phyloP scores from a whole-genome alignment of 35 echinoderm and acorn worm genomes.

The Stichopus chloronotus region DNA sequence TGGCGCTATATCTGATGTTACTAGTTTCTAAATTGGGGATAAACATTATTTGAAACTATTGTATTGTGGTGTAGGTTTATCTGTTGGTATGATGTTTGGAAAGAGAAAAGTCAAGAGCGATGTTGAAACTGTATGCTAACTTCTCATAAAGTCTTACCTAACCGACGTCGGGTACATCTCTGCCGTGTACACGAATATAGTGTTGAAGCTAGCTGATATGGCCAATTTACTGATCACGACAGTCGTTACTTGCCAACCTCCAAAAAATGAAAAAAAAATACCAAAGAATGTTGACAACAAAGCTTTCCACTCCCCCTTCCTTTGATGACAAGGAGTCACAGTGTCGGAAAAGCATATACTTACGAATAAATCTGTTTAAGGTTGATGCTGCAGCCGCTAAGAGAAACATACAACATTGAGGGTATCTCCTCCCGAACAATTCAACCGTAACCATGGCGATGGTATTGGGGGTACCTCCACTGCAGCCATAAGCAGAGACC shows the following conservation, averaged over 20 bases:
- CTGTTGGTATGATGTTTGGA: no score
- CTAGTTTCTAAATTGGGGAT: no score
- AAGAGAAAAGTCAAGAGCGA: no score
- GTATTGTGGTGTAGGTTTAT: no score
- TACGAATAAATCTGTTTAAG: background rate
- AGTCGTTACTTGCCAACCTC: background rate
- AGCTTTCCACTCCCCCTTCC: no score
- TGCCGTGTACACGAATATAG: constrained; percentile 19
- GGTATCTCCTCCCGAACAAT: background rate
- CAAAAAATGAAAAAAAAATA: background rate
- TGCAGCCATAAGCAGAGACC: constrained; percentile 3
- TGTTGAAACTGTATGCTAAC: background rate
- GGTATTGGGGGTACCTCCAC: background rate
- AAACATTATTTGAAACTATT: no score
- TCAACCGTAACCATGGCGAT: background rate
- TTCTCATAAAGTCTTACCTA: background rate
- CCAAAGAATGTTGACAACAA: no score
- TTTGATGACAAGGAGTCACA: no score
- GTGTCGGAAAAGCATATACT: background rate
- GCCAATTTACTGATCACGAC: constrained; percentile 9
- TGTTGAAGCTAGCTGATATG: constrained; percentile 7
- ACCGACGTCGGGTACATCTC: background rate
- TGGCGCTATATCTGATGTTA: no score
- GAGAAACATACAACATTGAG: constrained; percentile 2
- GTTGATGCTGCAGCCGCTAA: background rate